Conservation (phyloP, 2,797 vertebrate species). For the Acanthis flammea region DNA sequence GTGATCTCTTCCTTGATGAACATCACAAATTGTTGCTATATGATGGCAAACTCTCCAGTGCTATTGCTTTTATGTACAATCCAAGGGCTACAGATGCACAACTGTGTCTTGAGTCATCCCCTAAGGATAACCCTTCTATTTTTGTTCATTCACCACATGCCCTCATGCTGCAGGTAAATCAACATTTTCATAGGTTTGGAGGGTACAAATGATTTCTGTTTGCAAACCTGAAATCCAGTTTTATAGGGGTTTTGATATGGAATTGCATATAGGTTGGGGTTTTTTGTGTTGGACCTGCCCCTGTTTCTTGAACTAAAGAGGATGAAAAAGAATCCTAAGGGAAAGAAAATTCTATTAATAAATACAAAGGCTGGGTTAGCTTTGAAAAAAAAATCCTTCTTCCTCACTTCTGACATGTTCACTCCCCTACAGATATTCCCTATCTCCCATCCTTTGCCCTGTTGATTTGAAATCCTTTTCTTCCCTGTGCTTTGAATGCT, state of each 20-base stretch:
- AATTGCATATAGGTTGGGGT: neutral
- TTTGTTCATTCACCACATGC: conserved; percentile 98
- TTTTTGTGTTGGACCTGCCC: rapidly evolving
- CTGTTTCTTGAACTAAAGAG: neutral
- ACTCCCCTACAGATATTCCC: neutral
- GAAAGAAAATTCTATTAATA: neutral
- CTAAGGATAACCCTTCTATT: conserved; percentile 95
- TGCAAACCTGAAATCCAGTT: neutral
- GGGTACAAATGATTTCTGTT: neutral
- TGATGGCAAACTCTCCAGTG: conserved; percentile 92
- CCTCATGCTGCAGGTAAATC: conserved; percentile 96
- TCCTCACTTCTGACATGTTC: neutral
- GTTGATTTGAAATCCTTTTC: neutral
- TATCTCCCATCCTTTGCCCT: neutral
- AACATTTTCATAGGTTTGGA: neutral
- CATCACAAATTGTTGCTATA: conserved; percentile 94
- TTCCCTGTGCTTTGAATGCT: neutral
- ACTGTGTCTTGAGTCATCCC: conserved; percentile 96
- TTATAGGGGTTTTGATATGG: neutral
- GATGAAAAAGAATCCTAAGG: neutral
- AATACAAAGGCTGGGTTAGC: neutral
- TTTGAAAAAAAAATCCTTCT: neutral
- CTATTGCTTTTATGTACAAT: conserved; percentile 94
- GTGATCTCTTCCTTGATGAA: conserved; percentile 92
- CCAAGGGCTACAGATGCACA: conserved; percentile 96